Evolutionary conservation across 1,140 invertebrate genomes (phyloP).

Genomic region (Hesperophylax magnus): DNA sequence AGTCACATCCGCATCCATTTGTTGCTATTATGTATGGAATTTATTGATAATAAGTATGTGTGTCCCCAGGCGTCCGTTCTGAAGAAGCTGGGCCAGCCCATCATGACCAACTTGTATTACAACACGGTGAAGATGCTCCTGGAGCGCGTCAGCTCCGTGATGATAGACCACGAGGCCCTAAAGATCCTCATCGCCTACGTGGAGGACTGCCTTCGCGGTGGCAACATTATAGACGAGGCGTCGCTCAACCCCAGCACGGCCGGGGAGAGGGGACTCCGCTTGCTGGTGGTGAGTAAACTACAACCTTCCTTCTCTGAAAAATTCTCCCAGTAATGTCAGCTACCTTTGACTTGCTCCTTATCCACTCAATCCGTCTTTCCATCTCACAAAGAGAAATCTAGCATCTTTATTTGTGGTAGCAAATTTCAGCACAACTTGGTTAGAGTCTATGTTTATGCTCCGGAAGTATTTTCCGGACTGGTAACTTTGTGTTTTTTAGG

Average conservation of each 20-base stretch:
- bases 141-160: slow-evolving; percentile 94
- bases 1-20: no score
- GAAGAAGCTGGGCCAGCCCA: slow-evolving; percentile 93
- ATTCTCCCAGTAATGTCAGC: no score
- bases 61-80: slow-evolving; percentile 79
- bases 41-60: slow-evolving; percentile 1
- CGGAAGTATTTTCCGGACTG: no score
- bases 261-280: slow-evolving; percentile 85
- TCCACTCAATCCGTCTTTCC: no score
- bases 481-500: no score
- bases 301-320: no score
- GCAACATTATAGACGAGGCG: slow-evolving; percentile 80
- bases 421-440: no score
- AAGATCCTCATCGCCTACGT: slow-evolving; percentile 80
- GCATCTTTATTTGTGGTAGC: no score
- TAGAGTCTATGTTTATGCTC: no score
- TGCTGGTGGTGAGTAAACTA: slow-evolving; percentile 76
- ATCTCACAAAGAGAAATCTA: no score
- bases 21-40: no score
- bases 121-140: slow-evolving; percentile 95
- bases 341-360: no score
- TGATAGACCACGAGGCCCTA: slow-evolving; percentile 92
- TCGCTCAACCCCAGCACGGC: slow-evolving; percentile 85
- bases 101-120: slow-evolving; percentile 96
- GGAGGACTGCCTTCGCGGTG: slow-evolving; percentile 78